Conservation (phyloP, 2,113 vertebrate species). For the Dipodomys ordii region DNA sequence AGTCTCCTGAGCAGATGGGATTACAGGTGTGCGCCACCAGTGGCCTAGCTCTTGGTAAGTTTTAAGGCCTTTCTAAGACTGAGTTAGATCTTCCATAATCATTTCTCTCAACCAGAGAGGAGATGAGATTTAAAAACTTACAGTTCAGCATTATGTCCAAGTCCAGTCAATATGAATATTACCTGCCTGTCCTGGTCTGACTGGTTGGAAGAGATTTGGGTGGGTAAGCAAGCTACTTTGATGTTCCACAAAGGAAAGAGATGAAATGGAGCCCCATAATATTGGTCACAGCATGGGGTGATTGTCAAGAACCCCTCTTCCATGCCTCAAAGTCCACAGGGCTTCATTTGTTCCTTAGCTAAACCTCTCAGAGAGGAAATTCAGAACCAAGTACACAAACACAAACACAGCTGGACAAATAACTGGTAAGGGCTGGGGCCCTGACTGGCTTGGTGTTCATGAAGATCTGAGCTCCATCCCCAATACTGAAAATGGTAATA, state of each 20-base stretch:
- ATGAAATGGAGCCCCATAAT: not conserved
- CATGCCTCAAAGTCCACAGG: not conserved
- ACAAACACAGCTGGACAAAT: not conserved
- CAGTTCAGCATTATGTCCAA: too few relatives aligned
- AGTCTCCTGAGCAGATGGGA: too few relatives aligned
- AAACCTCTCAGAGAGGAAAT: not conserved
- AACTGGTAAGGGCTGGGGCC: not conserved
- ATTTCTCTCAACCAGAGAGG: not conserved
- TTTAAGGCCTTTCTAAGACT: not conserved
- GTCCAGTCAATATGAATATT: not conserved
- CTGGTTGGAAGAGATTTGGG: not conserved
- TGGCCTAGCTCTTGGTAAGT: not conserved
- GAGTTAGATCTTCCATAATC: not conserved
- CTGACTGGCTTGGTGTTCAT: not conserved
- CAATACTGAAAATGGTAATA: not conserved
- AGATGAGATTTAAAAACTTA: too few relatives aligned
- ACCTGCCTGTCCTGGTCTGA: not conserved
- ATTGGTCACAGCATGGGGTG: not conserved
- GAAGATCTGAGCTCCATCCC: not conserved
- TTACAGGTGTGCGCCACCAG: too few relatives aligned
- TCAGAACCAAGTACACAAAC: not conserved
- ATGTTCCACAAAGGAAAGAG: not conserved
- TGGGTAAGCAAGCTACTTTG: too few relatives aligned
- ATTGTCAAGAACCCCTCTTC: not conserved
- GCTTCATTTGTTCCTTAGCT: not conserved